phyloP scores from a whole-genome alignment of 2,113 vertebrate genomes.

The Daphoenositta chrysoptera region DNA sequence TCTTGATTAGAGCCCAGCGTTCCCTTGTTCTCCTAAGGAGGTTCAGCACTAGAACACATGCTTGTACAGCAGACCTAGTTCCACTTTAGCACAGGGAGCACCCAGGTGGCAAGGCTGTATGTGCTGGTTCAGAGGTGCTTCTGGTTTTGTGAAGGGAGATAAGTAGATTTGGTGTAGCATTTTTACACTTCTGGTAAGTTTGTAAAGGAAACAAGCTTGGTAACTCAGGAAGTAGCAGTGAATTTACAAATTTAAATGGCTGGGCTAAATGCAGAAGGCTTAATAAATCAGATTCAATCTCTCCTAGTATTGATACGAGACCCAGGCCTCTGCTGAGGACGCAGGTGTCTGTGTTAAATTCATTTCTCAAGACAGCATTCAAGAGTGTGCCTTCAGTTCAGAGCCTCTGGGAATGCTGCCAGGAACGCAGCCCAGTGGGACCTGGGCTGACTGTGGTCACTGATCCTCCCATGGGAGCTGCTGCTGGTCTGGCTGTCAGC shows the following conservation, averaged over 20 bases:
- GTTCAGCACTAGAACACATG: not conserved
- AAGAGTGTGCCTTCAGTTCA: not conserved
- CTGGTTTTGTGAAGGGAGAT: not conserved
- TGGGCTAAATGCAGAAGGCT: not conserved
- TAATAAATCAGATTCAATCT: not conserved
- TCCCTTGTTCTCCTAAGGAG: not conserved
- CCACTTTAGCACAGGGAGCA: not conserved
- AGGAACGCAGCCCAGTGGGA: accelerated
- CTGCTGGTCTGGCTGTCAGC: not conserved
- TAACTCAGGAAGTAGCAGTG: not conserved
- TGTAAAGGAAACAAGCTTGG: not conserved
- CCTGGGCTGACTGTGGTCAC: not conserved
- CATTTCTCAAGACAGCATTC: not conserved
- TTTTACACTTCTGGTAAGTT: not conserved
- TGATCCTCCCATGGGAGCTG: not conserved
- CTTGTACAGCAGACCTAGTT: not conserved
- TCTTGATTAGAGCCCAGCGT: not conserved
- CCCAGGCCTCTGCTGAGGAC: not conserved
- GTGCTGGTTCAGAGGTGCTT: not conserved
- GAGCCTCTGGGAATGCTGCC: not conserved
- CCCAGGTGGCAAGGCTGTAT: not conserved
- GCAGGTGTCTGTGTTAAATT: not conserved
- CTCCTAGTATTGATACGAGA: not conserved
- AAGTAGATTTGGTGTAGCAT: not conserved
- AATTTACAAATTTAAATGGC: not conserved